Conservation (phyloP, 2,113 vertebrate species). For the Daphoenositta chrysoptera region DNA sequence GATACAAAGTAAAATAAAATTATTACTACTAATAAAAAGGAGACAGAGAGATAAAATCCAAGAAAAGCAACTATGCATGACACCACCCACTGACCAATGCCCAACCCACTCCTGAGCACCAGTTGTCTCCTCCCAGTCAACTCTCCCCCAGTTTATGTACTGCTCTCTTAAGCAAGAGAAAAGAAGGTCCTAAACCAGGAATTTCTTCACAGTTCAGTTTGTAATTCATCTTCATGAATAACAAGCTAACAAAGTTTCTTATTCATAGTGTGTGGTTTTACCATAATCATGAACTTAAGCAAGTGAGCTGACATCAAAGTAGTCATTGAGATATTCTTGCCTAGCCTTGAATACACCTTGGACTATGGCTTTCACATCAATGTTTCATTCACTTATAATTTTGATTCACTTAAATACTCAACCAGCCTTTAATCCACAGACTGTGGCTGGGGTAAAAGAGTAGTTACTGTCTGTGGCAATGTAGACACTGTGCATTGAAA, state of each 20-base stretch:
- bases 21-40: background rate
- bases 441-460: background rate
- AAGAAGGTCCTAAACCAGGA: background rate
- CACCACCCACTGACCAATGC: background rate
- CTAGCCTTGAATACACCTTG: background rate
- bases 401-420: background rate
- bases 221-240: background rate
- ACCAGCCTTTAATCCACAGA: background rate
- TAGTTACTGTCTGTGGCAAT: background rate
- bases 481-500: background rate
- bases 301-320: background rate
- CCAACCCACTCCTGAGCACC: background rate
- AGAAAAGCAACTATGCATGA: background rate
- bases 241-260: background rate
- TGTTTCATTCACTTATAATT: background rate
- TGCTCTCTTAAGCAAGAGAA: background rate
- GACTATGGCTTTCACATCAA: background rate
- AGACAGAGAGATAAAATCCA: background rate
- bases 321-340: background rate
- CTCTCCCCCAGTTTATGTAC: background rate
- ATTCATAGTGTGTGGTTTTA: background rate
- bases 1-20: background rate
- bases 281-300: background rate
- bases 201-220: background rate
- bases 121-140: background rate